Evolutionary conservation across 2,888 invertebrate genomes (phyloP).

Genomic region (Copidosoma aretas): DNA sequence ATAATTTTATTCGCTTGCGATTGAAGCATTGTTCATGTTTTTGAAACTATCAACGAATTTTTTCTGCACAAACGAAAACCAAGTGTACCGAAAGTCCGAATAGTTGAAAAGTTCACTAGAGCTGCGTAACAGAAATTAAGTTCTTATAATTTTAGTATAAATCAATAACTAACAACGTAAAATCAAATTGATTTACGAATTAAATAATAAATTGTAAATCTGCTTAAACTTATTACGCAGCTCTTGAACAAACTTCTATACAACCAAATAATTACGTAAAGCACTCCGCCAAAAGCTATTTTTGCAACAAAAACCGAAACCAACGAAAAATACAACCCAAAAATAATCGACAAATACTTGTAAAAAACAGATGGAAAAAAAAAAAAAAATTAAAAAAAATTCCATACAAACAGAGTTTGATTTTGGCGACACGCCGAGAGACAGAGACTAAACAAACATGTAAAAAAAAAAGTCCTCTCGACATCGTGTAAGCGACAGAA

Average conservation of each 20-base stretch:
- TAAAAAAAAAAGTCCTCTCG: not conserved
- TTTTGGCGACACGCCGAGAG: not conserved
- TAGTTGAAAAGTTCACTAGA: no score
- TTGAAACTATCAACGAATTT: no score
- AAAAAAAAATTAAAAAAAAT: not conserved
- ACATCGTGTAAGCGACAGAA: not conserved
- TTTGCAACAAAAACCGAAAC: not conserved
- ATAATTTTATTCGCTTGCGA: no score
- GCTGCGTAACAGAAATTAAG: not conserved
- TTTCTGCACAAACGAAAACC: no score
- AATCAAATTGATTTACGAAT: not conserved
- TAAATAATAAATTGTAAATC: not conserved
- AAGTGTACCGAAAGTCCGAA: no score
- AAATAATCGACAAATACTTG: not conserved
- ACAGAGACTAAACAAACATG: not conserved
- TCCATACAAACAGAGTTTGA: not conserved
- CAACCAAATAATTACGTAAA: conserved; percentile 11
- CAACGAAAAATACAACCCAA: not conserved
- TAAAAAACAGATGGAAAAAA: not conserved
- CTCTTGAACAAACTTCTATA: conserved; percentile 4
- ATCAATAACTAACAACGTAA: not conserved
- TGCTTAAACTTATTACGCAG: conserved; percentile 8
- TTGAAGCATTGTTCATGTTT: no score
- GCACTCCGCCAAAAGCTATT: conserved; percentile 3
- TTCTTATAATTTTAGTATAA: no score